phyloP scores from a whole-genome alignment of 2,113 vertebrate genomes.

The Anarhynchus alexandrinus region DNA sequence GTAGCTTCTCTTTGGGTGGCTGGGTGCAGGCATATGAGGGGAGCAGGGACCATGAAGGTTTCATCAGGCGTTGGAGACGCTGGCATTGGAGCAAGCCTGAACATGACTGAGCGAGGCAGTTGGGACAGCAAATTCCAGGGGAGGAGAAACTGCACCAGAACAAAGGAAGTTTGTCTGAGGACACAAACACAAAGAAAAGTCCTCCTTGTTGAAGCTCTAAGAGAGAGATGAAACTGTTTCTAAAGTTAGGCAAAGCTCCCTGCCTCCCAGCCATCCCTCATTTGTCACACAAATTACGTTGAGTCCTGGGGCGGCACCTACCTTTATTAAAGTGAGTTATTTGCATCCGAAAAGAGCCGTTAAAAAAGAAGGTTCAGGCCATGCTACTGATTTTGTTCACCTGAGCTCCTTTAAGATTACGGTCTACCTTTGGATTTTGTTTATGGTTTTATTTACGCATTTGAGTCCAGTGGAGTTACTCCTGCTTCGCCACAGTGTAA shows the following conservation, averaged over 20 bases:
- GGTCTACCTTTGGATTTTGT: neutral
- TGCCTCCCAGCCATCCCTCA: neutral
- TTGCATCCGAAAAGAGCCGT: conserved; percentile 1
- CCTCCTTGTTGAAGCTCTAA: neutral
- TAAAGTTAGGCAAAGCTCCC: conserved; percentile 10
- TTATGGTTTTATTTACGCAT: neutral
- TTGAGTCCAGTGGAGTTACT: neutral
- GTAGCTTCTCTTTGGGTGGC: neutral
- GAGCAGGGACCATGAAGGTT: neutral
- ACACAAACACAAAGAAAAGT: conserved; percentile 41
- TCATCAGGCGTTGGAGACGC: conserved; percentile 1
- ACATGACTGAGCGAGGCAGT: conserved; percentile 25
- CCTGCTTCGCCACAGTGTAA: neutral
- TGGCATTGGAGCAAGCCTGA: conserved; percentile 42
- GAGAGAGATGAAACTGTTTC: conserved; percentile 14
- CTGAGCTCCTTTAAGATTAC: neutral
- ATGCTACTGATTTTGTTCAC: neutral
- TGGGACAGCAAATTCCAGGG: conserved; percentile 59
- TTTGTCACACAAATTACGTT: conserved; percentile 36
- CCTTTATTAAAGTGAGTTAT: conserved; percentile 17
- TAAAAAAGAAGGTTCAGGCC: neutral
- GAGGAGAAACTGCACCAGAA: conserved; percentile 48
- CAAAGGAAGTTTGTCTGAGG: conserved; percentile 65
- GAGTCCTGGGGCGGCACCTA: neutral
- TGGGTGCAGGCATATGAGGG: neutral